These are phyloP conservation scores for Metopolophium dirhodum DNA, from an alignment of 1,140 invertebrate genomes.

Conservation along the genomic window DNA sequence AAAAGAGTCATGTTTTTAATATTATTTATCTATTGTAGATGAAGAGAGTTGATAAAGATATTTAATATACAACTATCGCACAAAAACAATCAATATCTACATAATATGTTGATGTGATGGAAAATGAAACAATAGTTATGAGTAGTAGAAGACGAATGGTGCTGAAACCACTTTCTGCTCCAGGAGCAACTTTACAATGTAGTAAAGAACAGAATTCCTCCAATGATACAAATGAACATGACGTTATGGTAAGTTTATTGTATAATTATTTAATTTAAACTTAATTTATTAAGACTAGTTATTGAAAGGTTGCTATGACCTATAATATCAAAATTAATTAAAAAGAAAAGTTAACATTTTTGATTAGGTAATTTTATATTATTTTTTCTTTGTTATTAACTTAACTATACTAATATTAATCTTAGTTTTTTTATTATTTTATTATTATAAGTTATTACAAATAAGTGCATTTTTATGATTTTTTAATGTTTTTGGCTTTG, in stretches of 20 bases:
- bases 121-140: slow-evolving; percentile 29
- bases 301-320: background rate
- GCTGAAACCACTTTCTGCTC: background rate
- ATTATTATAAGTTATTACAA: too few species aligned
- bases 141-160: slow-evolving; percentile 9
- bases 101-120: background rate
- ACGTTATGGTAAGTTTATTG: background rate
- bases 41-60: background rate
- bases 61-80: background rate
- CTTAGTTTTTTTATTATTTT: too few species aligned
- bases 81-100: background rate
- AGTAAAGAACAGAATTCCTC: background rate
- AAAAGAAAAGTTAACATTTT: background rate
- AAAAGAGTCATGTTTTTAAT: background rate
- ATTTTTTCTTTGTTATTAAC: background rate
- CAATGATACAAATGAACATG: background rate
- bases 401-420: too few species aligned
- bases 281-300: background rate
- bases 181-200: background rate
- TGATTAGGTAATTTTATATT: background rate
- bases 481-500: too few species aligned
- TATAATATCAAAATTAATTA: background rate
- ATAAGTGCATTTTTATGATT: too few species aligned
- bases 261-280: background rate
- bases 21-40: background rate